phyloP scores from a whole-genome alignment of 2,797 vertebrate genomes.

The Crocidura indochinensis region DNA sequence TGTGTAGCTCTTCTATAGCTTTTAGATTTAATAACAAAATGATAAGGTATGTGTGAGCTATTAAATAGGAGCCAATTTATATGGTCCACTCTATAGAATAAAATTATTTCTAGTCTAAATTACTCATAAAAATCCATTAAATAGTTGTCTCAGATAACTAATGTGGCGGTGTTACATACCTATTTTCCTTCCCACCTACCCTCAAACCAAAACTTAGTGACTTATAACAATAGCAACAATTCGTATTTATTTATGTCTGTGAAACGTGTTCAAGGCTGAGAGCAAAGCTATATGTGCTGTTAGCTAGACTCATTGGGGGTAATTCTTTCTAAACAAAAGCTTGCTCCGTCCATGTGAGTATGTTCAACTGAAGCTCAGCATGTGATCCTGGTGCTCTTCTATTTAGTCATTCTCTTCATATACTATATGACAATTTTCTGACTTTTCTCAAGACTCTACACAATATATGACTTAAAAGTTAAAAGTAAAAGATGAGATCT shows the following conservation, averaged over 20 bases:
- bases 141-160: constrained; percentile 16
- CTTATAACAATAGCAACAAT: constrained; percentile 15
- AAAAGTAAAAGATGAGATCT: background rate
- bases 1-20: background rate
- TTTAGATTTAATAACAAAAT: constrained; percentile 32
- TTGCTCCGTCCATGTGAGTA: background rate
- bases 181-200: background rate
- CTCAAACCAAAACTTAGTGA: background rate
- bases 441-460: background rate
- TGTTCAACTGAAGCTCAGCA: background rate
- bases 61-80: background rate
- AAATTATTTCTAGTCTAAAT: constrained; percentile 18
- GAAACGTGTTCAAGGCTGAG: background rate
- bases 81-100: background rate
- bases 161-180: background rate
- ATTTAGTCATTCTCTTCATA: background rate
- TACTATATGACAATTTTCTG: background rate
- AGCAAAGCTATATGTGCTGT: background rate
- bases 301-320: background rate
- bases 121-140: constrained; percentile 35
- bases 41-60: background rate
- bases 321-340: background rate
- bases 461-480: background rate
- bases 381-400: background rate
- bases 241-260: constrained; percentile 25